Percentiles rank a stretch among this genome's conserved stretches.
Evolutionary conservation across 2,113 vertebrate species (phyloP).

Genomic region (Mixornis gularis): DNA sequence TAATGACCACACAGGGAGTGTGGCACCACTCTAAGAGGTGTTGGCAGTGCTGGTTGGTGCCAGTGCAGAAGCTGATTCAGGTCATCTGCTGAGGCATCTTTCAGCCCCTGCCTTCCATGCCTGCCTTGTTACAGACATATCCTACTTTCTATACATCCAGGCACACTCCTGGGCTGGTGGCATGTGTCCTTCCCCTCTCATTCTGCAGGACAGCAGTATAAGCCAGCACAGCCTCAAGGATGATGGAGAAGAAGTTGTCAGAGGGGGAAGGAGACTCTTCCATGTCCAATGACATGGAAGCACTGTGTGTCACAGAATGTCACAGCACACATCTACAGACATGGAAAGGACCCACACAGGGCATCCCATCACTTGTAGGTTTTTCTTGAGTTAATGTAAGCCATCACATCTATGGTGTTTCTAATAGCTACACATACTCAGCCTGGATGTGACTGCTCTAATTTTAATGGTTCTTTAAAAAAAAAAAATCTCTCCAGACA

Average conservation of each 20-base stretch:
- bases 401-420: not conserved
- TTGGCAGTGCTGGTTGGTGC: not conserved
- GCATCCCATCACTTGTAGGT: not conserved
- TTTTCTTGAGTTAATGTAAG: not conserved
- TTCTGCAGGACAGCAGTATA: not conserved
- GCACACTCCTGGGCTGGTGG: not conserved
- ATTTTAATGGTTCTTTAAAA: not conserved
- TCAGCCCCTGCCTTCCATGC: not conserved
- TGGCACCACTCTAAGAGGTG: not conserved
- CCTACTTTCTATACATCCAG: not conserved
- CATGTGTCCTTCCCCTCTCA: not conserved
- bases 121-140: too few relatives aligned
- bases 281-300: fast-evolving
- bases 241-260: not conserved
- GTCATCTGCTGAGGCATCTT: not conserved
- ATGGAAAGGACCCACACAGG: not conserved
- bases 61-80: not conserved
- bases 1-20: not conserved
- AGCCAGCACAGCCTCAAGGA: not conserved
- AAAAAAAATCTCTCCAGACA: not conserved
- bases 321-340: fast-evolving
- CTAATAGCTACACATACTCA: not conserved
- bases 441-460: not conserved
- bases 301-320: not conserved
- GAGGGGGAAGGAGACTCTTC: fast-evolving